Conservation (phyloP, 2,888 invertebrate genomes). For the Xanthia icteritia region DNA sequence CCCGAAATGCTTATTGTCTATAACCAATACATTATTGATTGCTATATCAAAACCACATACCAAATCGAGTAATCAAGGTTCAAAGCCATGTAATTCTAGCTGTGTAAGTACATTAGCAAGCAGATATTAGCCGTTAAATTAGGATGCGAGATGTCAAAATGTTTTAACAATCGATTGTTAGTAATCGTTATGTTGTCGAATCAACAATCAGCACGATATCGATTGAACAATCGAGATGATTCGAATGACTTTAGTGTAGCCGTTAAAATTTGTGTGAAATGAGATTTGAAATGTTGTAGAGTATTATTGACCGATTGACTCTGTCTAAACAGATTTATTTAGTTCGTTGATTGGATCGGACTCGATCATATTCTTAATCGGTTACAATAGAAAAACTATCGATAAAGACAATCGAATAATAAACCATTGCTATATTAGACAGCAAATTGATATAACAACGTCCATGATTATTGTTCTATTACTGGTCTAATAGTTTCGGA, state of each 20-base stretch:
- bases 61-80: slow-evolving; percentile 40
- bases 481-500: slow-evolving; percentile 22
- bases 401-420: slow-evolving; percentile 14
- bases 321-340: neutral
- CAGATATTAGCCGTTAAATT: slow-evolving; percentile 42
- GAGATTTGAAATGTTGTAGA: neutral
- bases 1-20: slow-evolving; percentile 38
- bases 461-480: slow-evolving; percentile 46
- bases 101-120: slow-evolving; percentile 23
- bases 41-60: slow-evolving; percentile 51
- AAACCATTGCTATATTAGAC: slow-evolving; percentile 17
- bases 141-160: slow-evolving; percentile 21
- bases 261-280: slow-evolving; percentile 4
- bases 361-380: slow-evolving; percentile 9
- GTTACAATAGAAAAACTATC: slow-evolving; percentile 15
- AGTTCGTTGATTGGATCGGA: neutral
- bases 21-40: slow-evolving; percentile 50
- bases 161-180: slow-evolving; percentile 18
- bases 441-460: slow-evolving; percentile 45
- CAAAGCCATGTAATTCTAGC: slow-evolving; percentile 46
- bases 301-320: neutral
- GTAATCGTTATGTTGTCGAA: neutral
- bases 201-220: slow-evolving; percentile 6
- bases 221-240: slow-evolving; percentile 12
- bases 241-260: neutral